Conservation (phyloP, 1,140 invertebrate genomes). For the Megathymus violae region DNA sequence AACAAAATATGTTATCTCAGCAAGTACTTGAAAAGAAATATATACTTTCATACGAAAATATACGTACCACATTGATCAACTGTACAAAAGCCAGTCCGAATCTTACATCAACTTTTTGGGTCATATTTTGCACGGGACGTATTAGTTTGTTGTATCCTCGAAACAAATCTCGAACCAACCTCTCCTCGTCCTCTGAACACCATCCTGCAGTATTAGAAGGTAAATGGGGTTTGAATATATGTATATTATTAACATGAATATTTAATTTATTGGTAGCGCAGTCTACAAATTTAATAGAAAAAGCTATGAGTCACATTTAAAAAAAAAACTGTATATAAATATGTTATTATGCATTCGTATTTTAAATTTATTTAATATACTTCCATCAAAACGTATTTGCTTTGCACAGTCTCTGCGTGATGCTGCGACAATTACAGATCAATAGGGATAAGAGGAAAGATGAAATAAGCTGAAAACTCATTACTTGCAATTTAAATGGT, state of each 20-base stretch:
- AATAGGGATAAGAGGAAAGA: slow-evolving; percentile 31
- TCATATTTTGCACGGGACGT: slow-evolving; percentile 98
- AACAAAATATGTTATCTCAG: too few relatives aligned
- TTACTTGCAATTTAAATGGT: background rate
- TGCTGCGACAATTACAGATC: slow-evolving; percentile 35
- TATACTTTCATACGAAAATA: too few relatives aligned
- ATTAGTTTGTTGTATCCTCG: slow-evolving; percentile 99
- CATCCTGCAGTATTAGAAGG: slow-evolving; percentile 58
- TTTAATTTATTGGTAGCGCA: too few relatives aligned
- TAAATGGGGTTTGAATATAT: too few relatives aligned
- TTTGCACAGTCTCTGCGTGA: slow-evolving; percentile 13
- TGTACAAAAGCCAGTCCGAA: slow-evolving; percentile 99
- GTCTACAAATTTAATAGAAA: too few relatives aligned
- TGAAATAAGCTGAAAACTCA: background rate
- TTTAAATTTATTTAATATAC: background rate
- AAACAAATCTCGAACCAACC: slow-evolving; percentile 97
- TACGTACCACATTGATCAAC: slow-evolving; percentile 98
- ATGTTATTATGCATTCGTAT: background rate
- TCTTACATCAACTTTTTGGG: slow-evolving; percentile 97
- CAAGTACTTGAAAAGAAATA: too few relatives aligned
- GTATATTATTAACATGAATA: too few relatives aligned
- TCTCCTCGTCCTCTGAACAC: slow-evolving; percentile 97
- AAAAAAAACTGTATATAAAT: too few relatives aligned
- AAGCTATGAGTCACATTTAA: too few relatives aligned
- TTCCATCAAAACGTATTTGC: slow-evolving; percentile 7